Evolutionary conservation across 2,113 vertebrate genomes (phyloP).

Genomic region (Suricata suricatta): DNA sequence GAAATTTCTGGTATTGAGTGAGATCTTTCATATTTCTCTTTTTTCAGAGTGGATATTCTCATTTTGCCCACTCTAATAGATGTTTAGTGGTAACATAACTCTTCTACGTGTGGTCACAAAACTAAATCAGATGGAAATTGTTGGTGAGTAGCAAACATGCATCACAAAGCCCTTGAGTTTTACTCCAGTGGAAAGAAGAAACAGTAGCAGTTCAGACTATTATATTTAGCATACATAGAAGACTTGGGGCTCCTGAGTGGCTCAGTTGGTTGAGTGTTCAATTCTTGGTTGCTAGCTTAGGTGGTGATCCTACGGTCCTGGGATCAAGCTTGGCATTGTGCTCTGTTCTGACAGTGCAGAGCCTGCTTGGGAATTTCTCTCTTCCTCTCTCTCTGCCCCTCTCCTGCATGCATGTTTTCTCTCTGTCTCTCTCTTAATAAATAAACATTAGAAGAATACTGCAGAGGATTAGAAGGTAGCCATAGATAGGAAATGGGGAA

Average conservation of each 20-base stretch:
- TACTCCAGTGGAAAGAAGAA: neutral
- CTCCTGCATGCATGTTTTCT: too few species aligned
- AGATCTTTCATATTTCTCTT: neutral
- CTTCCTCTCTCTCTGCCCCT: too few species aligned
- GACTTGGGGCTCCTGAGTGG: neutral
- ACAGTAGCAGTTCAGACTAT: neutral
- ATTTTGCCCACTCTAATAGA: neutral
- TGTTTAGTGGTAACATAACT: neutral
- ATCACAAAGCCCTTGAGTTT: neutral
- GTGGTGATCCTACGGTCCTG: too few species aligned
- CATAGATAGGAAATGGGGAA: neutral
- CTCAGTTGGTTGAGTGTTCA: too few species aligned
- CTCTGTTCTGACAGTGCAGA: too few species aligned
- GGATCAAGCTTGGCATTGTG: too few species aligned
- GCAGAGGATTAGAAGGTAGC: neutral
- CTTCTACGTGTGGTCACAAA: neutral
- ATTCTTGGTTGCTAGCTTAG: too few species aligned
- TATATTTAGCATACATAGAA: neutral
- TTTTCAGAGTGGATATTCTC: neutral
- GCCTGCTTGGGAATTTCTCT: too few species aligned
- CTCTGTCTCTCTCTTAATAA: too few species aligned
- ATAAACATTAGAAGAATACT: neutral
- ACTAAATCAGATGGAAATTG: neutral
- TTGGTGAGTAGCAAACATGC: neutral
- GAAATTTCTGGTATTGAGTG: neutral